phyloP scores from a whole-genome alignment of 2,113 vertebrate genomes.

The Hystrix cristata region DNA sequence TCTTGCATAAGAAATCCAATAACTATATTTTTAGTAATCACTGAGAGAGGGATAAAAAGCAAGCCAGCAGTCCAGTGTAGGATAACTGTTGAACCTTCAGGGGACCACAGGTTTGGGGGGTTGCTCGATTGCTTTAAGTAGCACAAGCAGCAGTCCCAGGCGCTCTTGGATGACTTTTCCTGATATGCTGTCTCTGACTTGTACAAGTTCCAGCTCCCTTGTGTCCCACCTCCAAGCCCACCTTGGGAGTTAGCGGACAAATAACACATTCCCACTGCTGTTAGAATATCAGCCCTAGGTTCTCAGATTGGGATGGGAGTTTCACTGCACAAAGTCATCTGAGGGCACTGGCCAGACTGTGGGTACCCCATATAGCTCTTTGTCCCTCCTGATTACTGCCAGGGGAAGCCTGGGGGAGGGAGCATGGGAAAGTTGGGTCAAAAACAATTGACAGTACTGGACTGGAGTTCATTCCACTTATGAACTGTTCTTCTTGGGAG shows the following conservation, averaged over 20 bases:
- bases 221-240: background rate
- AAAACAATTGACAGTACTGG: background rate
- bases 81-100: background rate
- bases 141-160: background rate
- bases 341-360: background rate
- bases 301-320: background rate
- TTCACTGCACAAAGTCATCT: background rate
- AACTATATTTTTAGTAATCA: background rate
- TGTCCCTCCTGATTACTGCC: background rate
- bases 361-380: background rate
- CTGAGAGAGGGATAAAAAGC: background rate
- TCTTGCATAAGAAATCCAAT: slow-evolving; percentile 39
- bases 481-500: background rate
- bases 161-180: background rate
- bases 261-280: background rate
- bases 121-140: background rate
- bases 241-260: background rate
- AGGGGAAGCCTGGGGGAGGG: background rate
- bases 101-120: background rate
- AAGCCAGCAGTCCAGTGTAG: background rate
- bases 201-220: background rate
- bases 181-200: background rate
- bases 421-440: background rate
- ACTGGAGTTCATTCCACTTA: background rate
- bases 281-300: background rate